These are phyloP conservation scores for Conus betulinus DNA, from an alignment of 1,140 invertebrate species.

Conservation along the genomic window DNA sequence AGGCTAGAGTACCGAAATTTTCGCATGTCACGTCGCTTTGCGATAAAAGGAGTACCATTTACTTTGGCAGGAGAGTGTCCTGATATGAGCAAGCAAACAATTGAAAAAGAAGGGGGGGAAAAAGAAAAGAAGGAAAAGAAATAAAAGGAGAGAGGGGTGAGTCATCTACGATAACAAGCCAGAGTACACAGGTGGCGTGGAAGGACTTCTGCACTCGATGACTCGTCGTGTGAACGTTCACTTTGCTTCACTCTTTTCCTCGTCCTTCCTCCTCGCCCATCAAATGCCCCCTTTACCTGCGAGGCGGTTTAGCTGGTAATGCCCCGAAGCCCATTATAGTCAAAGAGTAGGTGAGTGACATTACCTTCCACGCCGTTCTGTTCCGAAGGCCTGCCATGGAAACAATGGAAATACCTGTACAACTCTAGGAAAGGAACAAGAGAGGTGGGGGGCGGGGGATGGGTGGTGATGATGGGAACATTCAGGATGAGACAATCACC, in stretches of 20 bases:
- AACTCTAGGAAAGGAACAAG: background rate
- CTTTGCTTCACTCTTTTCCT: background rate
- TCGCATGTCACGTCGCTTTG: background rate
- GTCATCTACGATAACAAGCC: background rate
- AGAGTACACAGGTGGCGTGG: background rate
- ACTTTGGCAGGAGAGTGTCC: background rate
- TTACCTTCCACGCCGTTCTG: too few species aligned
- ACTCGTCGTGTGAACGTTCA: background rate
- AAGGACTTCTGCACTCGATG: background rate
- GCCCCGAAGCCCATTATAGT: too few species aligned
- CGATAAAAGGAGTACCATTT: background rate
- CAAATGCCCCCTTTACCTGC: too few species aligned
- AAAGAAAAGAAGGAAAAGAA: too few species aligned
- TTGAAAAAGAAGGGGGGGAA: background rate
- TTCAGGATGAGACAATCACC: too few species aligned
- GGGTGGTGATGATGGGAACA: too few species aligned
- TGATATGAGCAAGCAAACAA: background rate
- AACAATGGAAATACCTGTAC: background rate
- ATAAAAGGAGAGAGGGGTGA: background rate
- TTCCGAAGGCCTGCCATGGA: background rate
- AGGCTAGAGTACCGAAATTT: background rate
- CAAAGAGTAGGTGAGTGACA: too few species aligned
- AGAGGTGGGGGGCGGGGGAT: too few species aligned
- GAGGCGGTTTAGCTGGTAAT: too few species aligned
- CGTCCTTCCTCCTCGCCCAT: background rate